Base-by-base conservation (phyloP, 2,797 vertebrate genomes). In the Caiman crocodilus region DNA sequence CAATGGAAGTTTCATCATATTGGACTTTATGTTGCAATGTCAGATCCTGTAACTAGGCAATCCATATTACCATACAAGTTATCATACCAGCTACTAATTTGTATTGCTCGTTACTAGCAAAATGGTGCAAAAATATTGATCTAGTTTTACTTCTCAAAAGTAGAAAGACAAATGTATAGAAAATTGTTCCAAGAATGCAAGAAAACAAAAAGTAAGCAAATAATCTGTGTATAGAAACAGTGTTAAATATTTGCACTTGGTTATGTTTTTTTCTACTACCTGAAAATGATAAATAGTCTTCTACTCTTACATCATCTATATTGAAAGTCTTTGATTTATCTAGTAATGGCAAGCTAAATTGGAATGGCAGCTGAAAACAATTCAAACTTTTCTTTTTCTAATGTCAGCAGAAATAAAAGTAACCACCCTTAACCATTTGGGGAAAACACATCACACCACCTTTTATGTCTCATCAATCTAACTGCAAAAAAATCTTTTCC, bases 391-490 rank as follows among this genome's bases (percentile, higher is more conserved):
- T 80, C n/a, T 79, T 77, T 85, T 79, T 18, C n/a, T 42, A 55
- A 42, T 88, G 79, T 74, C 79, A 83, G 82, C 75, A 92, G 82
- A 90, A 94, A 60, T 35, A 73, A 32, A 18, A 82, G 88, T 74
- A 63, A 50, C 42, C 42, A 50, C 42, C 42, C 42, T 50, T 10
- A 50, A 50, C 42, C 42, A 50, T 50, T 50, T 50, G 42, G 42
- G 42, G 42, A 50, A 50, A 50, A 50, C 42, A 50, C 42, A 50
- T 50, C 57, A 82, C 17, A 13, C 32, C 59, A n/a, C 63, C 63
- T 14, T 69, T 89, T 25, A 84, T 57, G 32, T 64, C 77, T 50
- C 64, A 65, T 32, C 74, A 90, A 76, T 5, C 26, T 23, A 71
- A 5, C 69, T n/a, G 10, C 42, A 50, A 50, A 50, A 50, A 50